Evolutionary conservation across 2,888 invertebrate genomes (phyloP).

Genomic region (Clistopyga incitator): DNA sequence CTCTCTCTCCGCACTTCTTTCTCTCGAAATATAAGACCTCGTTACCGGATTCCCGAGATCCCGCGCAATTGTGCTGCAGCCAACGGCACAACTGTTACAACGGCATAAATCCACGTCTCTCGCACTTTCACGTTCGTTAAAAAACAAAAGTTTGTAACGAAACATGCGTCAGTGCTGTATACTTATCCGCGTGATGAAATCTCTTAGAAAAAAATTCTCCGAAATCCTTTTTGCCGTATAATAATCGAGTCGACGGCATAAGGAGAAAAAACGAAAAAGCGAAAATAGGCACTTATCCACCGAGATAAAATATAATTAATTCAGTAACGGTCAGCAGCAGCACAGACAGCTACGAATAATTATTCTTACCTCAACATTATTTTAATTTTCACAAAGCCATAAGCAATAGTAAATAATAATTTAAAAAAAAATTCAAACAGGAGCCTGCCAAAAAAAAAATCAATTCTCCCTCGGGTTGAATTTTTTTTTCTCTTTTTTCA

Average conservation of each 20-base stretch:
- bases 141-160: conserved; percentile 29
- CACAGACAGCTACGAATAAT: no score
- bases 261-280: no score
- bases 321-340: no score
- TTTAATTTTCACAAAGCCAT: no score
- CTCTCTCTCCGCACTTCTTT: conserved; percentile 34
- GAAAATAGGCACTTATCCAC: neutral
- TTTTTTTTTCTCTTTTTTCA: no score
- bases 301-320: neutral
- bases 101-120: conserved; percentile 67
- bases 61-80: conserved; percentile 53
- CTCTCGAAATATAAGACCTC: conserved; percentile 68
- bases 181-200: conserved; percentile 1
- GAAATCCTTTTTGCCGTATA: neutral
- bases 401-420: no score
- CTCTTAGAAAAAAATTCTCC: conserved; percentile 4
- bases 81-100: conserved; percentile 47
- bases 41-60: conserved; percentile 71
- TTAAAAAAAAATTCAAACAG: no score
- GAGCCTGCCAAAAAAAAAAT: no score
- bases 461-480: no score
- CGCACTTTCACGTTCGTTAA: conserved; percentile 68
- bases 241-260: neutral
- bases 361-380: no score
- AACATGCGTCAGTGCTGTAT: neutral